Conservation (phyloP, 2,113 vertebrate genomes). For the Elgaria multicarinata region DNA sequence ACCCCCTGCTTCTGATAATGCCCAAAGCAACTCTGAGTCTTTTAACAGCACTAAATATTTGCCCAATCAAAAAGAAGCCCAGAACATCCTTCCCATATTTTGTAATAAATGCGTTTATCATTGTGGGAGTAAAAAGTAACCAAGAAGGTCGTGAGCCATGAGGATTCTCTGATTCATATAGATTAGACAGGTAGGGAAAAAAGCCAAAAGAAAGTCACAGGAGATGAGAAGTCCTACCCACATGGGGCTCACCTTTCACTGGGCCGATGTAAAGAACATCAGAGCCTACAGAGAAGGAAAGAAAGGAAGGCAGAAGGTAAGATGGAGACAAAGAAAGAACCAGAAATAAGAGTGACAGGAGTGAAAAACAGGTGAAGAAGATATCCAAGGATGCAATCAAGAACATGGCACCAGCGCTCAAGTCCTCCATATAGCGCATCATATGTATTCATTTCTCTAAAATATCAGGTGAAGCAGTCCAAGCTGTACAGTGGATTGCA, state of each 20-base stretch:
- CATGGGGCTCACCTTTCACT: conserved; percentile 96
- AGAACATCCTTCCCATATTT: not conserved
- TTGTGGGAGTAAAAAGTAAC: conserved; percentile 1
- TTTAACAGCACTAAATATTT: not conserved
- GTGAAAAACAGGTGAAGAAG: conserved; percentile 45
- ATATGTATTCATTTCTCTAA: not conserved
- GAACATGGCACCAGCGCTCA: not conserved
- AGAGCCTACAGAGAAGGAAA: conserved; percentile 91
- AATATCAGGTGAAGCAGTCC: not conserved
- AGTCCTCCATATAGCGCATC: not conserved
- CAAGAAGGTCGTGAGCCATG: conserved; percentile 48
- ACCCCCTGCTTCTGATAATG: not conserved
- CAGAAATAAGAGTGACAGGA: conserved; percentile 64
- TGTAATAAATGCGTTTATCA: not conserved
- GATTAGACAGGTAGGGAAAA: conserved; percentile 69
- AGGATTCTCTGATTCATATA: conserved; percentile 54
- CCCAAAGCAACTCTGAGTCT: not conserved
- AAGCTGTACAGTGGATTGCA: not conserved
- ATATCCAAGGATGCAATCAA: not conserved
- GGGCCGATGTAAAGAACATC: conserved; percentile 99
- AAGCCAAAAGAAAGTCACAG: conserved; percentile 67
- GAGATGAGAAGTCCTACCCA: conserved; percentile 72
- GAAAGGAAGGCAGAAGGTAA: conserved; percentile 81
- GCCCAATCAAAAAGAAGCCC: not conserved
- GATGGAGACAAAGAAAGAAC: conserved; percentile 72